phyloP scores from a whole-genome alignment of 2,888 invertebrate genomes.

The Drosophila infuscata region DNA sequence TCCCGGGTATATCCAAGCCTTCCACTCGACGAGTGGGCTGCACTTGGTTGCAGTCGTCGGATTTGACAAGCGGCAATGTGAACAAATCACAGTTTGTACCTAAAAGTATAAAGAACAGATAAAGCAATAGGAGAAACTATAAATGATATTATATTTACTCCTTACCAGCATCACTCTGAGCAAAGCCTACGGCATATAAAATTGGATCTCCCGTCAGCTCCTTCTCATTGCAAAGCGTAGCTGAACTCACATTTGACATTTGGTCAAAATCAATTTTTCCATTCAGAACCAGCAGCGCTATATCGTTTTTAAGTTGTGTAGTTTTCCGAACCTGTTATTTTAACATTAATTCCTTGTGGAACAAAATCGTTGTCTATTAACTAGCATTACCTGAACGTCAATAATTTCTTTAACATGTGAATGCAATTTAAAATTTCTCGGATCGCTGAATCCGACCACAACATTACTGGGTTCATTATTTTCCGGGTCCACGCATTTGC shows the following conservation, averaged over 20 bases:
- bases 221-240: background rate
- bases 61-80: background rate
- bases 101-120: background rate
- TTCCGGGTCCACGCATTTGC: background rate
- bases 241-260: background rate
- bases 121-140: background rate
- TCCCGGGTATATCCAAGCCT: background rate
- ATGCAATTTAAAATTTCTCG: background rate
- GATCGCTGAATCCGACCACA: background rate
- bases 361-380: background rate
- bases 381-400: background rate
- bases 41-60: background rate
- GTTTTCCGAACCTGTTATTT: background rate
- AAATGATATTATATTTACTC: background rate
- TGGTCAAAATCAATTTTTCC: rapidly evolving
- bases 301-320: background rate
- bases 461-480: background rate
- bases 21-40: background rate
- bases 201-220: background rate
- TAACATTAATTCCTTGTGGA: background rate
- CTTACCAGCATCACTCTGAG: background rate
- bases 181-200: conserved; percentile 28
- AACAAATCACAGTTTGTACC: conserved; percentile 24
- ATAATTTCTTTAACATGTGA: rapidly evolving
- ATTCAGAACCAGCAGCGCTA: background rate